Percentiles rank a stretch among this genome's conserved stretches.
Evolutionary conservation across 2,113 vertebrate species (phyloP).

Genomic region (Melanerpes aurifrons): DNA sequence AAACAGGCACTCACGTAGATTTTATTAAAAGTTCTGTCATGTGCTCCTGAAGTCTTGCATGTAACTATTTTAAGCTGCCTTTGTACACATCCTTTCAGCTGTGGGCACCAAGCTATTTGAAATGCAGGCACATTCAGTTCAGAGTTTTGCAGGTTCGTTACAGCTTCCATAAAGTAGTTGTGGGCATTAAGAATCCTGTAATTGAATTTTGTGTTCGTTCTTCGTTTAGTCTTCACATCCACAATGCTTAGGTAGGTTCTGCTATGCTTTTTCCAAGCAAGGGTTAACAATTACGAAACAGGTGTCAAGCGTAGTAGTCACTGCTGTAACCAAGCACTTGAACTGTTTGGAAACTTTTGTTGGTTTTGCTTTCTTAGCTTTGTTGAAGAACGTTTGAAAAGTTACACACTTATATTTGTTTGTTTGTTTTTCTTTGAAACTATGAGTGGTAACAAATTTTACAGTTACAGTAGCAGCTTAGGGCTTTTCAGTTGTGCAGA

Average conservation of each 20-base stretch:
- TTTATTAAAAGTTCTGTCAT: conserved; percentile 20
- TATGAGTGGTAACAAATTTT: conserved; percentile 39
- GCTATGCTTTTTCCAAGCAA: neutral
- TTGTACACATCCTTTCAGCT: conserved; percentile 11
- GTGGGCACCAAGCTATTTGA: neutral
- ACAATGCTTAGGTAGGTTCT: neutral
- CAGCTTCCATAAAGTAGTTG: conserved; percentile 1
- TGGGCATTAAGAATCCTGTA: neutral
- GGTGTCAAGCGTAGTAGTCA: neutral
- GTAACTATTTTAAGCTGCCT: conserved; percentile 22
- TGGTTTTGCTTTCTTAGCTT: conserved; percentile 18
- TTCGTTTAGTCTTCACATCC: neutral
- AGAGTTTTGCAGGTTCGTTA: conserved; percentile 18
- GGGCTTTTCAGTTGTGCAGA: conserved; percentile 17
- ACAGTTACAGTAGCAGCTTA: neutral
- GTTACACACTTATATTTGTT: conserved; percentile 31
- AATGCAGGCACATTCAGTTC: neutral
- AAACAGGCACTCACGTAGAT: neutral
- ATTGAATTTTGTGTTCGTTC: neutral
- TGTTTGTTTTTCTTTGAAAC: conserved; percentile 63
- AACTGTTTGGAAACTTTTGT: conserved; percentile 1
- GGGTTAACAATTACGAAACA: neutral
- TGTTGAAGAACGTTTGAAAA: conserved; percentile 29
- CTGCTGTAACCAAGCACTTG: neutral
- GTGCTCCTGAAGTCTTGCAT: neutral